phyloP scores from a whole-genome alignment of 2,888 invertebrate genomes.

The Apotomis capreana region DNA sequence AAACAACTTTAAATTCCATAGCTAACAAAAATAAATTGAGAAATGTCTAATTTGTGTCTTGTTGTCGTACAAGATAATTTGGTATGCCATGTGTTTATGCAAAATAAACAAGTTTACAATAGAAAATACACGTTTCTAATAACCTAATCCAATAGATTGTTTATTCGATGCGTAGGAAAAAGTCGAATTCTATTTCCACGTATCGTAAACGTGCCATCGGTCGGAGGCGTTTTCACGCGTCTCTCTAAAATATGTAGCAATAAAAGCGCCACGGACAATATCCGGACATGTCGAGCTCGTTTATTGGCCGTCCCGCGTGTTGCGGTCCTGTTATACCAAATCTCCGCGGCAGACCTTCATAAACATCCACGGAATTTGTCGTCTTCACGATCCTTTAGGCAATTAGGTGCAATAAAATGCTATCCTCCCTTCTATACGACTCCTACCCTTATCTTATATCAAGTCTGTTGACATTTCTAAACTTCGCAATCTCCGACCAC shows the following conservation, averaged over 20 bases:
- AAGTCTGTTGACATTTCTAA: conserved; percentile 46
- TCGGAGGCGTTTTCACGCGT: conserved; percentile 56
- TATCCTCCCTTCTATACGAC: conserved; percentile 44
- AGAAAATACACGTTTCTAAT: conserved; percentile 12
- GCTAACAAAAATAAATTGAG: background rate
- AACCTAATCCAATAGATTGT: conserved; percentile 22
- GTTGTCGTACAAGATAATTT: conserved; percentile 1
- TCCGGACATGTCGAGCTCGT: conserved; percentile 73
- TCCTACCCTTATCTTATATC: conserved; percentile 38
- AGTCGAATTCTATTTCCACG: conserved; percentile 57
- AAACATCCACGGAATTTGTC: conserved; percentile 61
- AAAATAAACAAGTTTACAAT: conserved; percentile 22
- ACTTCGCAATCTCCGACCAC: conserved; percentile 42
- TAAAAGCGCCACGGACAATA: conserved; percentile 72
- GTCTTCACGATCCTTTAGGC: conserved; percentile 50
- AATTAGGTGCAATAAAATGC: conserved; percentile 54
- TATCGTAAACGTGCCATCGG: conserved; percentile 63
- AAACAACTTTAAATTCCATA: background rate
- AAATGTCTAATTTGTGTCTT: background rate
- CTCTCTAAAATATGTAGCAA: conserved; percentile 73
- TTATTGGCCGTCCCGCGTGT: conserved; percentile 73
- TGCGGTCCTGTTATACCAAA: conserved; percentile 61
- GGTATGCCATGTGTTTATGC: conserved; percentile 20
- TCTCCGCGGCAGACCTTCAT: conserved; percentile 65
- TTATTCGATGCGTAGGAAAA: conserved; percentile 46